Conservation (phyloP, 2,888 invertebrate species). For the Agrotis puta region DNA sequence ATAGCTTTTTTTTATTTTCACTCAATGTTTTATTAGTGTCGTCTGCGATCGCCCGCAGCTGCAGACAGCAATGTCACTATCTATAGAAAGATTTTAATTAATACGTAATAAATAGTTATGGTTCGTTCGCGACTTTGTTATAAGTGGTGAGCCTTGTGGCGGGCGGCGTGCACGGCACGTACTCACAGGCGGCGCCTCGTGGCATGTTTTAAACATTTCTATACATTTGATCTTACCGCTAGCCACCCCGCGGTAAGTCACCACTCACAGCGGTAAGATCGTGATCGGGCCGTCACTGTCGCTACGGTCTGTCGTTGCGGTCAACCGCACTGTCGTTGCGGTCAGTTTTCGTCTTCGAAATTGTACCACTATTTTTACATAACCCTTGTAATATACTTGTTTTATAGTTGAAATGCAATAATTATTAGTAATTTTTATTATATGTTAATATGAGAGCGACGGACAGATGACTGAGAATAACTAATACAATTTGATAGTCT, state of each 20-base stretch:
- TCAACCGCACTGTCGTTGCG: neutral
- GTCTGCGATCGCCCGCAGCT: neutral
- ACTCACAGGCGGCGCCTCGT: too few species aligned
- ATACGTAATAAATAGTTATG: neutral
- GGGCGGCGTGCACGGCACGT: too few species aligned
- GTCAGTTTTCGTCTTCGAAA: neutral
- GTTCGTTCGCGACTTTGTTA: too few species aligned
- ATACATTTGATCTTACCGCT: too few species aligned
- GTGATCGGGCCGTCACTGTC: neutral
- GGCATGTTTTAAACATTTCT: too few species aligned
- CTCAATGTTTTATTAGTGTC: neutral
- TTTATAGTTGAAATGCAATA: constrained; percentile 63
- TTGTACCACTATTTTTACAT: constrained; percentile 22
- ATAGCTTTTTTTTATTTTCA: too few species aligned
- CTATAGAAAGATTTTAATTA: neutral
- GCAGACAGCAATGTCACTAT: neutral
- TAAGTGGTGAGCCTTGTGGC: too few species aligned
- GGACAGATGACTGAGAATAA: constrained; percentile 1
- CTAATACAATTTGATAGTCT: neutral
- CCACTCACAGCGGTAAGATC: too few species aligned
- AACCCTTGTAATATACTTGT: constrained; percentile 61
- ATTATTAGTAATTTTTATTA: constrained; percentile 45
- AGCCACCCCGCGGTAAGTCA: too few species aligned
- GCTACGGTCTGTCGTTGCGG: neutral
- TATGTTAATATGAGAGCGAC: constrained; percentile 43